Conservation (phyloP, 2,888 invertebrate genomes). For the Hyalella azteca region DNA sequence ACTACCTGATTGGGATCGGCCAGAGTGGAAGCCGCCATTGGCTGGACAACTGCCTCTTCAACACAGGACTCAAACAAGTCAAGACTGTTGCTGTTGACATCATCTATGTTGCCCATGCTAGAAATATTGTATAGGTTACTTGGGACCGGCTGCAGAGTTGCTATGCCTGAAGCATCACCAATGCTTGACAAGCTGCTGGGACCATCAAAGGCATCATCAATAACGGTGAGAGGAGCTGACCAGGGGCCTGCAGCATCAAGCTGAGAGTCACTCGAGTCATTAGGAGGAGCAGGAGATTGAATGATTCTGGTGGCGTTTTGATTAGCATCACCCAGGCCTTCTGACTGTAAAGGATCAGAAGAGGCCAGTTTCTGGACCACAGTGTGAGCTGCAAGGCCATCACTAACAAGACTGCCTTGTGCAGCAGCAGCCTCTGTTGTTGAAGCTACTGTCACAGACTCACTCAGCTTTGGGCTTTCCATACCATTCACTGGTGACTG, state of each 20-base stretch:
- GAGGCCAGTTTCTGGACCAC: background rate
- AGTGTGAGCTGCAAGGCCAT: background rate
- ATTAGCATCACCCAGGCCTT: background rate
- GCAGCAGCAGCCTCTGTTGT: background rate
- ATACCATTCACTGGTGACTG: constrained; percentile 33
- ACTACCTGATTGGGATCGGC: constrained; percentile 19
- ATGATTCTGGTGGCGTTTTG: background rate
- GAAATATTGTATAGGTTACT: constrained; percentile 37
- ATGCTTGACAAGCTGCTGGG: constrained; percentile 23
- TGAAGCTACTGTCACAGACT: too few species aligned
- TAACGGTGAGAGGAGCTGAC: background rate
- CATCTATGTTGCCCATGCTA: background rate
- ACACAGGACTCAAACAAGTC: constrained; percentile 38
- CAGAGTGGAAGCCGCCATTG: constrained; percentile 8
- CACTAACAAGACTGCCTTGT: background rate
- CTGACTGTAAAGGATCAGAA: constrained; percentile 16
- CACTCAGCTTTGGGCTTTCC: constrained; percentile 2
- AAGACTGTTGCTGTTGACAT: background rate
- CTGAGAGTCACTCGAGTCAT: background rate
- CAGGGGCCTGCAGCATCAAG: background rate
- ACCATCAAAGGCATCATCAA: background rate
- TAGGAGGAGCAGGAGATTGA: constrained; percentile 8
- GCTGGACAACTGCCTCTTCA: constrained; percentile 27
- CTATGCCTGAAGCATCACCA: background rate
- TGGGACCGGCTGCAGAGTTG: constrained; percentile 8